Base-by-base conservation (phyloP, 2,888 invertebrate species). In the Lasioglossum figueresi region DNA sequence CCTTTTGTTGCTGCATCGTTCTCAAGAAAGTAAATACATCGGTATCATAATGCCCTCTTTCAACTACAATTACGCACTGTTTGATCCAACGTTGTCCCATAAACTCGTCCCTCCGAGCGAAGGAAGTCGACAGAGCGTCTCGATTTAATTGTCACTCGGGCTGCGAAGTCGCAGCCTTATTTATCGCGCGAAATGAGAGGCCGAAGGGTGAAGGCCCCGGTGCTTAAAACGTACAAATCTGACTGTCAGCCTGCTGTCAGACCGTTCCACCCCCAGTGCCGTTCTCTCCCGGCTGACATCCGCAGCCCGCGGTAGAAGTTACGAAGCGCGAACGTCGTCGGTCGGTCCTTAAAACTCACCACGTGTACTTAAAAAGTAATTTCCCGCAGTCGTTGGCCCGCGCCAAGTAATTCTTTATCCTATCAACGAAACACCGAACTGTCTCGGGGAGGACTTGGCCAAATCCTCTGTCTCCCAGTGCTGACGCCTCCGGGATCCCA, bases 221-320 rank as follows among this genome's bases (percentile, higher is more conserved):
- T 89, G 87, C 89, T 90, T 89, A 91, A 90, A 89, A 90, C 88
- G 92, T 92, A 92, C 91, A 93, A 93, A 92, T 92, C 91, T 90
- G 89, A 88, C 89, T 92, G 92, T 93, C 93, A 93, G 91, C 91
- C 90, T 89, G 81, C 87, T 83, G 91, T 91, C 91, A 87, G 83
- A 77, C 59, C 70, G 76, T 85, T 83, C 87, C 85, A 85, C 89
- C 89, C 88, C 63, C 88, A 6, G 80, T 78, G 75, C 86, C 85
- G 88, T 88, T 88, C 88, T 90, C 88, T 89, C 86, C 84, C 88
- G 90, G 82, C 86, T 87, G 85, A 85, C 88, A 86, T 84, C 87
- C 88, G 75, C 86, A 84, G 85, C 83, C 80, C 85, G 83, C 79
- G 86, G 86, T 84, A 82, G 87, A 89, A 89, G 86, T 88, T 91